A percentile compares a stretch with the other conserved stretches of the same genome.
These are phyloP conservation scores for Empidonax alnorum DNA, from an alignment of 2,113 vertebrate genomes.

Conservation along the genomic window DNA sequence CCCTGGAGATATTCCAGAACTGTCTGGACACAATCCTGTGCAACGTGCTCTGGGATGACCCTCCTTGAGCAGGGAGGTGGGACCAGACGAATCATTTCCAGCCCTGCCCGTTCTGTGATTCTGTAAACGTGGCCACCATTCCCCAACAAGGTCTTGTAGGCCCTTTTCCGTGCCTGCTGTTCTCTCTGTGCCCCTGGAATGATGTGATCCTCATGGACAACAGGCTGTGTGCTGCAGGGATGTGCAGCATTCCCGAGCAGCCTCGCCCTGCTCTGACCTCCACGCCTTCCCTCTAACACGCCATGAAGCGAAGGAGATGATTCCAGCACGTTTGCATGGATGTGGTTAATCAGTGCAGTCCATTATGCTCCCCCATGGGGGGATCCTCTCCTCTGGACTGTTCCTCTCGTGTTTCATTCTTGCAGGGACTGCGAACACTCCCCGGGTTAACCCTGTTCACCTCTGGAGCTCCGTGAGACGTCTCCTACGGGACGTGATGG, in stretches of 20 bases:
- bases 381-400: not conserved
- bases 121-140: not conserved
- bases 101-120: not conserved
- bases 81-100: not conserved
- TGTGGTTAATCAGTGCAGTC: not conserved
- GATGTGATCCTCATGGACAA: not conserved
- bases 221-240: not conserved
- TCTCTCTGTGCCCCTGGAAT: not conserved
- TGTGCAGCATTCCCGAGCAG: not conserved
- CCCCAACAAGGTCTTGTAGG: not conserved
- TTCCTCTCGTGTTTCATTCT: not conserved
- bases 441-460: not conserved
- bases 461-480: not conserved
- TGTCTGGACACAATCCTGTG: not conserved
- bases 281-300: fast-evolving
- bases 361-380: not conserved
- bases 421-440: not conserved
- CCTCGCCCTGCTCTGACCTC: fast-evolving
- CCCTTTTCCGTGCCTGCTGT: not conserved
- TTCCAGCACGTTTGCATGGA: not conserved
- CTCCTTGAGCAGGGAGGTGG: not conserved
- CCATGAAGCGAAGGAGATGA: not conserved
- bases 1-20: not conserved
- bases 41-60: not conserved
- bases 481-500: not conserved